Evolutionary conservation across 2,113 vertebrate species (phyloP), one percentile per base, ranked within the genome.

Genomic region (Corythornis madagascariensis): DNA sequence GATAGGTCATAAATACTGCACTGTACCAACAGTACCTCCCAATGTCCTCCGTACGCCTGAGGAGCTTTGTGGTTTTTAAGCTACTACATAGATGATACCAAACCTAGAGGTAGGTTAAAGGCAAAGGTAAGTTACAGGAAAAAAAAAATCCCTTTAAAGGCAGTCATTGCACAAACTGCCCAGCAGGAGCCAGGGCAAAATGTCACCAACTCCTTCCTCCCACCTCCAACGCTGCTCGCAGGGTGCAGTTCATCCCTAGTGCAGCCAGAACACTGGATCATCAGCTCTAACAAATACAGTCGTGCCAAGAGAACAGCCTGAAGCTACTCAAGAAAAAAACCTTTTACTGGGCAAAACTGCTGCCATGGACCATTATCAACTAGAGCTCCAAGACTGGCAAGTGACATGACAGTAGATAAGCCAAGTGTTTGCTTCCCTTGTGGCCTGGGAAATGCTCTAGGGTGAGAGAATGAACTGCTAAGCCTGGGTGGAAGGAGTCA

Each of bases 71-170:
- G 60, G 65, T 53, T 83, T 86, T 55, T 88, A 95, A 97, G 96
- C 94, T 97, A 97, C 92, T 92, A 96, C 25, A 94, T 84, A 76
- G 93, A 89, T 96, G 95, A 96, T 52, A 96, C 90, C 92, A 92
- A 96, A 97, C 94, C 93, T 94, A 97, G 97, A 97, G 96, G 97
- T 97, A 97, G 96, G 95, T 95, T 97, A 95, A 87, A 96, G 95
- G 96, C 95, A 95, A 97, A 78, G 94, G 85, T 90, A 95, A 96
- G 67, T 95, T 88, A 95, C 80, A 92, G 93, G 88, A 74, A 94
- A 86, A 95, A 89, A 84, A 53, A 61, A 50, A 88, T 89, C 94
- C 91, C 94, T 94, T 96, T 93, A 91, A 69, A 90, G 89, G 67
- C 55, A 74, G 75, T 89, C 89, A 95, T 64, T 88, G 94, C 89